Evolutionary conservation across 2,888 invertebrate species (phyloP), one percentile per base, ranked within the genome.

Genomic region (Sinodicranocentrus sp.): DNA sequence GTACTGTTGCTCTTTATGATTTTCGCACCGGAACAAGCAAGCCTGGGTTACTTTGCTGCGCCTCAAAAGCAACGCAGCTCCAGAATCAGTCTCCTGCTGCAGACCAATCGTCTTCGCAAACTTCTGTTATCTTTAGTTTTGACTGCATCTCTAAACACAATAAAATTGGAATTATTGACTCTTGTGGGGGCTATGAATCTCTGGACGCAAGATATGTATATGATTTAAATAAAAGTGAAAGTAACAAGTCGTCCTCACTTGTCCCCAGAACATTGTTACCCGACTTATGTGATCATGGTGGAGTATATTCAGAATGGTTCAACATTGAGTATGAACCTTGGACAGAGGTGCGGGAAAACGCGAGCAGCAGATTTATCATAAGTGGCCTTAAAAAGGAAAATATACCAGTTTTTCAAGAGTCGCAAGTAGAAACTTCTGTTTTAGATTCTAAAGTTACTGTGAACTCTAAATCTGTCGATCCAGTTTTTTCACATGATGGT

Each of bases 401-500:
- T 68, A 87, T 88, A 2, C 84, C 82, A 26, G 85, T 88, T 5
- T 85, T 84, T 39, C 43, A 82, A 43, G 78, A 82, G 67, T n/a
- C n/a, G n/a, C n/a, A n/a, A n/a, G n/a, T n/a, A n/a, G n/a, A n/a
- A n/a, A 54, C 44, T 19, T 6, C 13, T 17, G 59, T 48, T 39
- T n/a, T n/a, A n/a, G 19, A 48, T 21, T n/a, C n/a, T 25, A 17
- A 59, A 78, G 54, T 33, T 43, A 26, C 33, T 65, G n/a, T 65
- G 17, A 17, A 21, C 21, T 52, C 44, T 65, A 71, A 76, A 15
- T 68, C 54, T 10, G 61, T 88, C 17, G 15, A 61, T 21, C 72
- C 84, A 15, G 70, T 86, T n/a, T 88, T 88, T 73, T 73, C 84
- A 13, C 88, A 88, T 61, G 88, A 88, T 72, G 88, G 88, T 61